phyloP scores from a whole-genome alignment of 1,140 invertebrate genomes.

The Reticulitermes speratus region DNA sequence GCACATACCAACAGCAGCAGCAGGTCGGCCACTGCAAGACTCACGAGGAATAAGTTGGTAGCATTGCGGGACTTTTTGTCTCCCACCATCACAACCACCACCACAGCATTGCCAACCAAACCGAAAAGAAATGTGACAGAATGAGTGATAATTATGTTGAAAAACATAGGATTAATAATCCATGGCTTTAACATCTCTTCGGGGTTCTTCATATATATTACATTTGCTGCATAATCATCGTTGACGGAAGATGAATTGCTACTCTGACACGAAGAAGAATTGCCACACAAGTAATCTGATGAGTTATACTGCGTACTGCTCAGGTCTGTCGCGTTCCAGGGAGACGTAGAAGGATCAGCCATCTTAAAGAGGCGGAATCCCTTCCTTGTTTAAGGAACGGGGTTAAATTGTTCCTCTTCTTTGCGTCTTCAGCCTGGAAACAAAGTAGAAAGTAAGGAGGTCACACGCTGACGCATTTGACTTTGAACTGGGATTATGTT shows the following conservation, averaged over 20 bases:
- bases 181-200: constrained; percentile 47
- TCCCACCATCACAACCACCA: constrained; percentile 41
- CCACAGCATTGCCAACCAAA: constrained; percentile 39
- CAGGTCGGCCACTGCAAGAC: constrained; percentile 48
- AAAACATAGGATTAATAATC: constrained; percentile 42
- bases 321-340: neutral
- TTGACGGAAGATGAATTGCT: no score
- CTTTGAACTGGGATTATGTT: no score
- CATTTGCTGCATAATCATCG: neutral
- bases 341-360: neutral
- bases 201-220: constrained; percentile 41
- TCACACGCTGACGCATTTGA: no score
- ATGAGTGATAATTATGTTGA: constrained; percentile 46
- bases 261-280: neutral
- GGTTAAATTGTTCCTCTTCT: no score
- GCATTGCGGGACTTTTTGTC: constrained; percentile 40
- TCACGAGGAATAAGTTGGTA: constrained; percentile 44
- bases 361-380: neutral
- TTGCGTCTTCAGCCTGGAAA: no score
- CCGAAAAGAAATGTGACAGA: constrained; percentile 47
- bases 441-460: no score
- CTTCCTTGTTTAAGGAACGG: no score
- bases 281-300: neutral
- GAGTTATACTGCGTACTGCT: neutral
- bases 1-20: constrained; percentile 48